phyloP scores from a whole-genome alignment of 2,888 invertebrate species.

The Encarsia formosa region DNA sequence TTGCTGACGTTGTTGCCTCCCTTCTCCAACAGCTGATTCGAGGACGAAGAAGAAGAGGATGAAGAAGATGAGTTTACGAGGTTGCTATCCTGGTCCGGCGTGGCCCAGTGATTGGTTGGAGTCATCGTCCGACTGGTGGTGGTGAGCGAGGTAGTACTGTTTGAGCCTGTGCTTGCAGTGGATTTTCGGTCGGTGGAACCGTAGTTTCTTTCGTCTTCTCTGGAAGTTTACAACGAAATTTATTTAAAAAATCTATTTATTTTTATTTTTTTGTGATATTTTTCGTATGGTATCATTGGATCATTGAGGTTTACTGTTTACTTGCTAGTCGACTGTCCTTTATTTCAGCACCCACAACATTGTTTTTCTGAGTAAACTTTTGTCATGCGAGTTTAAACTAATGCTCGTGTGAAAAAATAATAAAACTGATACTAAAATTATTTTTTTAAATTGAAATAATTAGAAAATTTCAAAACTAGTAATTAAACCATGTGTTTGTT shows the following conservation, averaged over 20 bases:
- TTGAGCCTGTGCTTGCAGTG: slow-evolving; percentile 68
- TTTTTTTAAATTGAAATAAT: too few species aligned
- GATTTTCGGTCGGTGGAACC: slow-evolving; percentile 83
- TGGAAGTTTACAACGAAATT: slow-evolving; percentile 41
- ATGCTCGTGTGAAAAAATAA: slow-evolving; percentile 16
- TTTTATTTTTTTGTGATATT: background rate
- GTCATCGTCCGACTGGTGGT: slow-evolving; percentile 47
- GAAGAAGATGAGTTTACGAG: too few species aligned
- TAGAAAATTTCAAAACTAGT: too few species aligned
- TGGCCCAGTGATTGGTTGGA: slow-evolving; percentile 48
- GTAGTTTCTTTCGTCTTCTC: slow-evolving; percentile 73
- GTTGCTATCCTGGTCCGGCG: slow-evolving; percentile 48
- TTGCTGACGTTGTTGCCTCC: slow-evolving; percentile 55
- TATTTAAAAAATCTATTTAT: background rate
- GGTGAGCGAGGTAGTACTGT: slow-evolving; percentile 43
- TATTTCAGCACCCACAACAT: slow-evolving; percentile 1
- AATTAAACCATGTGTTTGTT: too few species aligned
- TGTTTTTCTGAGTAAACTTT: too few species aligned
- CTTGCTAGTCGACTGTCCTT: too few species aligned
- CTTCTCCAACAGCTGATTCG: too few species aligned
- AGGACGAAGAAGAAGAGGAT: too few species aligned
- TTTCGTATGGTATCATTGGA: background rate
- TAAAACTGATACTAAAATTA: slow-evolving; percentile 1
- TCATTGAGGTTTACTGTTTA: too few species aligned
- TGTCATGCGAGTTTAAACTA: too few species aligned